Evolutionary conservation across 2,113 vertebrate species (phyloP), one percentile per base, ranked within the genome.

Genomic region (Melanotaenia duboulayi): DNA sequence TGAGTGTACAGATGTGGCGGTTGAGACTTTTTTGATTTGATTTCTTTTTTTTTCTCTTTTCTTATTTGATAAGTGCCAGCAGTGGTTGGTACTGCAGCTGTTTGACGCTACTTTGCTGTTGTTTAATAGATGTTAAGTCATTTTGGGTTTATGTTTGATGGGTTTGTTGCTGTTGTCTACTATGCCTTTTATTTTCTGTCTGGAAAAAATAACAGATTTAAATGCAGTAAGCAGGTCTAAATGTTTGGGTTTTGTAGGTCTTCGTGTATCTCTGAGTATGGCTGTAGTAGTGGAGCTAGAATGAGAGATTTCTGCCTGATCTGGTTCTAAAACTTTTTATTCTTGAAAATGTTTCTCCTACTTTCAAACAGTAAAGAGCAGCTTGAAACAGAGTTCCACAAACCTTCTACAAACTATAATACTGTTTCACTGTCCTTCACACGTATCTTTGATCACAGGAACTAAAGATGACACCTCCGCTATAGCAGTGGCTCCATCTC

Each of bases 381-480:
- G 23, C 12, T 3, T 4, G 11, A 50, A 50, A 7, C 8, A n/a
- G 23, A 10, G 4, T 23, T 23, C 16, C 10, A 23, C 8, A 22
- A 50, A 51, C 8, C 10, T 10, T 51, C 8, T 23, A 5, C 23
- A 25, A 2, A 4, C 56, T 7, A 17, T 56, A 16, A 35, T 14
- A 20, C 37, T 74, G 54, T 59, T 50, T 50, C 22, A 42, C 22
- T 71, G 16, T 49, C 35, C n/a, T 61, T 81, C n/a, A 63, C 25
- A 1, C 32, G 8, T 84, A 61, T 85, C 28, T 25, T 90, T 79
- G 72, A 72, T 79, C 81, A 22, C 86, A 92, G 90, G 87, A 67
- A 91, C 91, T 61, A 68, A 82, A 69, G 91, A 91, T 37, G 90
- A 92, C 77, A 60, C 74, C 0, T 87, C 83, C 74, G 20, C 84